Base-by-base conservation (phyloP, 2,797 vertebrate genomes). In the Carapus acus region DNA sequence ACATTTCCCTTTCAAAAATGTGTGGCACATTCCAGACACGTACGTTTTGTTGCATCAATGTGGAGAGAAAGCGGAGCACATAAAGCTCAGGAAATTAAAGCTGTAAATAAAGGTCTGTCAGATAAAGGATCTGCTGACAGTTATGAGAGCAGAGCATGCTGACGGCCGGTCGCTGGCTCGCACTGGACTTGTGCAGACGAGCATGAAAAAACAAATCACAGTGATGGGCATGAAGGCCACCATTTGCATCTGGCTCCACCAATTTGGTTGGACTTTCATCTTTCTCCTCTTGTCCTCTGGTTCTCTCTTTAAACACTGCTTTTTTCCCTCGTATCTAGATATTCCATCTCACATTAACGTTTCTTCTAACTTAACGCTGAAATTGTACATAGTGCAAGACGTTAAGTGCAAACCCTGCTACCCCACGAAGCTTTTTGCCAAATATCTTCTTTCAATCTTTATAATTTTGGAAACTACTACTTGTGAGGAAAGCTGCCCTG, bases 41-140 rank as follows among this genome's bases (percentile, higher is more conserved):
- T 51, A 59, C 58, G n/a, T 66, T 66, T 27, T 73, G 76, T 75
- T 68, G 75, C 68, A 62, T 77, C 44, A 68, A 67, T 50, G 67
- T 60, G 73, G 49, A 66, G 69, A 62, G 67, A 24, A 69, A 74
- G 80, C 61, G 65, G 74, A 73, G 78, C 74, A 77, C 76, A 85
- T 84, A 83, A 86, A 86, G 82, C 82, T 83, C 86, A 88, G 84
- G 85, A 88, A 88, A 89, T 89, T 86, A 89, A 90, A 88, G 87
- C 82, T 85, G 86, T 87, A 88, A 88, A 88, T 89, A 88, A 87
- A 85, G 78, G 79, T 81, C 65, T 55, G 71, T 79, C 76, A 83
- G 83, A 88, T 86, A 87, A 83, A 85, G 81, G 79, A 87, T 85
- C 85, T 84, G 75, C 77, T 80, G 83, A 87, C 83, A 85, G 83